phyloP scores from a whole-genome alignment of 2,888 invertebrate species.

The Polyploca ridens region DNA sequence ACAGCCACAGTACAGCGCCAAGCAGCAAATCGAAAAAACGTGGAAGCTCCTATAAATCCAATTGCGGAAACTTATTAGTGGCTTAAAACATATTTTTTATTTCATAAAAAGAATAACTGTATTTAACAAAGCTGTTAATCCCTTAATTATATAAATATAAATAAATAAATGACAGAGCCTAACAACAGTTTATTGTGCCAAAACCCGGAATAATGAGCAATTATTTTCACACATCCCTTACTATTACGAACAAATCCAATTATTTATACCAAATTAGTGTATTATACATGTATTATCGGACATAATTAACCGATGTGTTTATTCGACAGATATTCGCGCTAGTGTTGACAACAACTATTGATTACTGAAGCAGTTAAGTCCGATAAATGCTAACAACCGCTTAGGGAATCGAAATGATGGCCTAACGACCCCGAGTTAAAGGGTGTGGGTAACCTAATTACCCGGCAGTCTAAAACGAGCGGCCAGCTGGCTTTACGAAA shows the following conservation, averaged over 20 bases:
- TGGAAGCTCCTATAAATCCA: too few relatives aligned
- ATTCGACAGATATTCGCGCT: not conserved
- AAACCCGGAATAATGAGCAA: not conserved
- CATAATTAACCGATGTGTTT: not conserved
- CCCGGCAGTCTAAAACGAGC: constrained; percentile 1
- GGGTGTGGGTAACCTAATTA: constrained; percentile 18
- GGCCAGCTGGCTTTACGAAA: not conserved
- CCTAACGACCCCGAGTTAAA: constrained; percentile 1
- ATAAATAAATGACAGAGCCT: not conserved
- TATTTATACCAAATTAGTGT: not conserved
- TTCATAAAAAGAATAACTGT: too few relatives aligned
- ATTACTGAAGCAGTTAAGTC: not conserved
- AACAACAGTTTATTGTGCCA: not conserved
- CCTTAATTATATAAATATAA: too few relatives aligned
- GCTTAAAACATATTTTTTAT: too few relatives aligned
- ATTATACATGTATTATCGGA: not conserved
- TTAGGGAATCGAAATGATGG: constrained; percentile 1
- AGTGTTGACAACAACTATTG: not conserved
- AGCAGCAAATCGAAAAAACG: too few relatives aligned
- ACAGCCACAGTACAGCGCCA: too few relatives aligned
- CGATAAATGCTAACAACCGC: not conserved
- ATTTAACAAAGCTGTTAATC: too few relatives aligned
- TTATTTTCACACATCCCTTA: not conserved
- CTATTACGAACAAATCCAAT: not conserved
- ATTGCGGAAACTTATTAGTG: too few relatives aligned